Conservation (phyloP, 2,113 vertebrate genomes). For the Alces alces region DNA sequence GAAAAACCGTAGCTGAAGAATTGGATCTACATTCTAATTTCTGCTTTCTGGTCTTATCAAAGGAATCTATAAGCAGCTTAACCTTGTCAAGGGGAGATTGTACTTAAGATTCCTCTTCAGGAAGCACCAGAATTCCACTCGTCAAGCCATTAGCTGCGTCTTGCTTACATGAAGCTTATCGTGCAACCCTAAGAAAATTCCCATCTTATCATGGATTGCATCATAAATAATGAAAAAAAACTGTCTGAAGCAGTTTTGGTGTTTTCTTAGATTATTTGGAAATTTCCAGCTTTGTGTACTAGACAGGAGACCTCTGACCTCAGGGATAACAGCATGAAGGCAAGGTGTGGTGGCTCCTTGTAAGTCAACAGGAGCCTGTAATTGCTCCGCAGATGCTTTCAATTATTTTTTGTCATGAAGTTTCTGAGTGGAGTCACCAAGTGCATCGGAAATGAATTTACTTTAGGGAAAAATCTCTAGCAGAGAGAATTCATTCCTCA, state of each 20-base stretch:
- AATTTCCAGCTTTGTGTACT: conserved; percentile 40
- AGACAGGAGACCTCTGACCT: conserved; percentile 49
- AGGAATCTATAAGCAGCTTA: conserved; percentile 72
- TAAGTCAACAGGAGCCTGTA: neutral
- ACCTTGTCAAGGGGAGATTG: conserved; percentile 35
- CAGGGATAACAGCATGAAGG: conserved; percentile 1
- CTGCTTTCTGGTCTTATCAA: conserved; percentile 65
- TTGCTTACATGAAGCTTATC: conserved; percentile 58
- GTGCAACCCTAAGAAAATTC: conserved; percentile 34
- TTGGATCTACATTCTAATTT: neutral
- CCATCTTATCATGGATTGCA: conserved; percentile 36
- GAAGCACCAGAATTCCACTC: conserved; percentile 61
- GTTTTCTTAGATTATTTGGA: conserved; percentile 57
- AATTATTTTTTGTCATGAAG: conserved; percentile 51
- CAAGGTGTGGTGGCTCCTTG: neutral
- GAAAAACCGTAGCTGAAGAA: neutral
- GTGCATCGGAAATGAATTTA: conserved; percentile 15
- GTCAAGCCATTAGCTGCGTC: conserved; percentile 49
- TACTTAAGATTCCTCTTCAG: conserved; percentile 16
- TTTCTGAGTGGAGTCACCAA: conserved; percentile 22
- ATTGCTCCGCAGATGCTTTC: conserved; percentile 45
- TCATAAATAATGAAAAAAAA: conserved; percentile 41
- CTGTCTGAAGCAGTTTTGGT: conserved; percentile 17
- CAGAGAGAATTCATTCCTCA: conserved; percentile 27
- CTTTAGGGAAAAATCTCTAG: conserved; percentile 34